These are phyloP conservation scores for Corynorhinus townsendii DNA, from an alignment of 2,113 vertebrate genomes.

Conservation along the genomic window DNA sequence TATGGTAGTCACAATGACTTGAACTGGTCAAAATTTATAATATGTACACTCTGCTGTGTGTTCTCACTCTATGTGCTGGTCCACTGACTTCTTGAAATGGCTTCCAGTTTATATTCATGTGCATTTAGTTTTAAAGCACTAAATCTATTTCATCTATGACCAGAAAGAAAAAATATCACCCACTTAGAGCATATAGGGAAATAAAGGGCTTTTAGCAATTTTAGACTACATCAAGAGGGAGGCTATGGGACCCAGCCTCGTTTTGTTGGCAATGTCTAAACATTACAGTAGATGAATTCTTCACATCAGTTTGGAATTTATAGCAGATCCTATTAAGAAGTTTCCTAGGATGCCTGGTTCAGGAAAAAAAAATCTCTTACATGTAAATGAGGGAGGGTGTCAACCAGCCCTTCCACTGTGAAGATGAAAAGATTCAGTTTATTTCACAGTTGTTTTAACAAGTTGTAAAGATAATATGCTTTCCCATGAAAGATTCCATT, in stretches of 20 bases:
- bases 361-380: background rate
- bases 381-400: background rate
- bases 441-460: conserved; percentile 49
- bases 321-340: conserved; percentile 2
- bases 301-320: conserved; percentile 47
- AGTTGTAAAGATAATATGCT: background rate
- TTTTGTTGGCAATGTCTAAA: conserved; percentile 62
- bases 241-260: conserved; percentile 19
- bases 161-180: background rate
- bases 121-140: background rate
- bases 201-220: conserved; percentile 37
- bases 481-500: background rate
- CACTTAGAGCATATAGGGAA: background rate
- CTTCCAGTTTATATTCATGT: background rate
- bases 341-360: background rate
- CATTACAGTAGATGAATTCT: conserved; percentile 25
- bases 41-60: background rate
- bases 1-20: background rate
- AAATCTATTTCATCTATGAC: background rate
- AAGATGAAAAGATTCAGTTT: background rate
- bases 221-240: conserved; percentile 44
- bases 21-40: background rate
- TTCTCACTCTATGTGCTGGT: background rate
- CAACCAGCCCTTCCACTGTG: background rate
- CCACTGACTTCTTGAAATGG: background rate